phyloP scores from a whole-genome alignment of 2,888 invertebrate genomes.

The Julus scandinavius region DNA sequence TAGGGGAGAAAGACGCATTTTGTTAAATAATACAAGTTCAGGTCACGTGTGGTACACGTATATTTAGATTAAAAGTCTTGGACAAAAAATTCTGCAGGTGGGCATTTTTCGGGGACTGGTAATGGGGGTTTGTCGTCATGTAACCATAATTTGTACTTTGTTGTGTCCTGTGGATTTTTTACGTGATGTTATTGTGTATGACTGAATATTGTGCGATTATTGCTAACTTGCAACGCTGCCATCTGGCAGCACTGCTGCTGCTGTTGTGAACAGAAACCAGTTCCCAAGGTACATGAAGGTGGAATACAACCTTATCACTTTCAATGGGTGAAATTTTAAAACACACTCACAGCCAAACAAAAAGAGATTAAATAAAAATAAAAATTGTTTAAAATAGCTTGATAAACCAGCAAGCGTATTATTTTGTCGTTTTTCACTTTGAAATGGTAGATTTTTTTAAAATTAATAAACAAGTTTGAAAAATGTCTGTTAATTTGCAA shows the following conservation, averaged over 20 bases:
- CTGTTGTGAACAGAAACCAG: too few relatives aligned
- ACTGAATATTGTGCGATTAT: not conserved
- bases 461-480: too few relatives aligned
- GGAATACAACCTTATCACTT: too few relatives aligned
- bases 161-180: not conserved
- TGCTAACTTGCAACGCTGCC: not conserved
- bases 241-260: not conserved
- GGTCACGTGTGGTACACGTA: not conserved
- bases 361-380: too few relatives aligned
- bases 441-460: too few relatives aligned
- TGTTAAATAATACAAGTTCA: constrained; percentile 23
- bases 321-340: too few relatives aligned
- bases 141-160: not conserved
- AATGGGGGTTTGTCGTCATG: not conserved
- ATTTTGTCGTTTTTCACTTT: too few relatives aligned
- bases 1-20: not conserved
- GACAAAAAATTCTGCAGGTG: not conserved
- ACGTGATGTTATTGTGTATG: not conserved
- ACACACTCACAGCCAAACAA: too few relatives aligned
- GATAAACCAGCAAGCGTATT: too few relatives aligned
- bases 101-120: not conserved
- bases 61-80: not conserved
- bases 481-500: too few relatives aligned
- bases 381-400: too few relatives aligned
- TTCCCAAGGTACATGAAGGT: too few relatives aligned